phyloP scores from a whole-genome alignment of 2,797 vertebrate species.

The Smutsia gigantea region DNA sequence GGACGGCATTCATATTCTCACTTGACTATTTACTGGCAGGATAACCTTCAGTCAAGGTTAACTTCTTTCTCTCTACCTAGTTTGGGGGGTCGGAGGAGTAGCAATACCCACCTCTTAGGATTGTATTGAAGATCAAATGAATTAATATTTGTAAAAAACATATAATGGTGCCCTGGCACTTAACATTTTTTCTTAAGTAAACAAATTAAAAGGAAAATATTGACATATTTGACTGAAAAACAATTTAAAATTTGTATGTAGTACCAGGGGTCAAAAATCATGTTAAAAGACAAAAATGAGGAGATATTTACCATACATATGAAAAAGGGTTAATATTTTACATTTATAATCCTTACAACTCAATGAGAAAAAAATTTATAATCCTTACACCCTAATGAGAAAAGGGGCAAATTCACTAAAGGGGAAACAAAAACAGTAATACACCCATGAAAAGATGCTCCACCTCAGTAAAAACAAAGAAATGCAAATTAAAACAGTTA shows the following conservation, averaged over 20 bases:
- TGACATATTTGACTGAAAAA: not conserved
- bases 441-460: not conserved
- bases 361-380: not conserved
- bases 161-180: not conserved
- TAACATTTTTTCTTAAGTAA: conserved; percentile 14
- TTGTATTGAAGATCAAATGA: not conserved
- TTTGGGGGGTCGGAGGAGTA: not conserved
- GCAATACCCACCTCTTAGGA: not conserved
- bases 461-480: not conserved
- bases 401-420: not conserved
- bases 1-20: not conserved
- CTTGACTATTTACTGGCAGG: not conserved
- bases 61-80: not conserved
- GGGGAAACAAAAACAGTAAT: not conserved
- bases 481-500: not conserved
- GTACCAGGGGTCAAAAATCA: not conserved
- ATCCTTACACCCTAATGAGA: not conserved
- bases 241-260: not conserved
- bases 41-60: not conserved
- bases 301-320: not conserved
- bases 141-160: not conserved
- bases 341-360: not conserved
- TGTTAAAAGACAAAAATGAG: conserved; percentile 1
- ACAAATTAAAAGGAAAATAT: conserved; percentile 39
- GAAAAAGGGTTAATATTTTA: conserved; percentile 15